Base-by-base conservation (phyloP, 2,113 vertebrate genomes). In the Brachirus orientalis region DNA sequence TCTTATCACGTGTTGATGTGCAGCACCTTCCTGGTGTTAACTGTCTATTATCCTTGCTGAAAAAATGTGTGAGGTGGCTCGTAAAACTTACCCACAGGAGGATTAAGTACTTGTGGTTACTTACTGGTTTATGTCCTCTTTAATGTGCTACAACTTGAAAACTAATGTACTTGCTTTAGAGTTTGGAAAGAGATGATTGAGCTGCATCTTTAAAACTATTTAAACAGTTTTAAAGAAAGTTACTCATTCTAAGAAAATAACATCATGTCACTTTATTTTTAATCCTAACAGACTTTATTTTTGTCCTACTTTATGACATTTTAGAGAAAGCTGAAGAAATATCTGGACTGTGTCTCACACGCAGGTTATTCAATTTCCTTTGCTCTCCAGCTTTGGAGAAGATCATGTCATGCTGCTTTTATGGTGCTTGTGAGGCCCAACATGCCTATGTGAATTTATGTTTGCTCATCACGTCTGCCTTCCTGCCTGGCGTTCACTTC, bases 21-120 rank as follows among this genome's bases (percentile, higher is more conserved):
- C 87, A 88, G 87, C 65, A 46, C 81, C 83, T 85, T 84, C 79
- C 88, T 62, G 78, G 89, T 88, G 92, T 94, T 93, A 90, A 92
- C 83, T 87, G 83, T 89, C 88, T 92, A 88, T 92, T 91, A 80
- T 79, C 79, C 18, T 17, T 82, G 86, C 79, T 88, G 90, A 92
- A 89, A 92, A 91, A 92, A 89, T 72, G 86, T 89, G 89, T 85
- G 87, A 90, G 86, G 77, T 60, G 57, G 86, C 88, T 91, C 67
- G 77, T 92, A 90, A 93, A 89, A 70, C 67, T 35, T 53, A 20
- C 67, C 83, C 59, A 38, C 77, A 57, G 54, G 52, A 70, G 74
- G 63, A 77, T 83, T 60, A 70, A 75, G 57, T 69, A 61, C 79
- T 84, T 66, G 9, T 67, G 77, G 41, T 65, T 69, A 68, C 77